phyloP scores from a whole-genome alignment of 2,797 vertebrate species.

The Cheirogaleus major region DNA sequence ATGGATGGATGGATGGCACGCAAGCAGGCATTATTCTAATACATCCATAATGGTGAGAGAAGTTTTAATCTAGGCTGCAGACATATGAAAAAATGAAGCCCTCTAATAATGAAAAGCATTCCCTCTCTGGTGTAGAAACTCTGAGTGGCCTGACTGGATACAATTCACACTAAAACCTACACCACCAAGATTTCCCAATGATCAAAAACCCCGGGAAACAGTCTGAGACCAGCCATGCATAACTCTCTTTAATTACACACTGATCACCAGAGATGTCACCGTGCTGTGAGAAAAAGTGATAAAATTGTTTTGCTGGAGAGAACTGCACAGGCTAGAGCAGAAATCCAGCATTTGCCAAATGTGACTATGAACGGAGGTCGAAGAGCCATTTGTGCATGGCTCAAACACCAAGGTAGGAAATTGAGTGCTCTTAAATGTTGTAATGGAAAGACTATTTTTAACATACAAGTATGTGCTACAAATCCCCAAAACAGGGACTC shows the following conservation, averaged over 20 bases:
- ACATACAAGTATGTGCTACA: not conserved
- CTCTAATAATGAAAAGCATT: not conserved
- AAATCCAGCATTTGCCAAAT: slow-evolving; percentile 34
- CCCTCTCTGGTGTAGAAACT: not conserved
- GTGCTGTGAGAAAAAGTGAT: not conserved
- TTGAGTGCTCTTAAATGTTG: not conserved
- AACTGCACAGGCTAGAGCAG: not conserved
- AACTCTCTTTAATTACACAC: not conserved
- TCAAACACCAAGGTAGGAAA: not conserved
- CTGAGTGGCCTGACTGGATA: not conserved
- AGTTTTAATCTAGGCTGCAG: not conserved
- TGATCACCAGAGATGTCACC: not conserved
- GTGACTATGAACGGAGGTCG: not conserved
- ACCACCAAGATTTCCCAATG: not conserved
- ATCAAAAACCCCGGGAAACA: not conserved
- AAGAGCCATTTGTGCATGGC: not conserved
- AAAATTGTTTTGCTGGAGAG: not conserved
- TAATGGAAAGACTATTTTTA: not conserved
- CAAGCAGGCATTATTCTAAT: not conserved
- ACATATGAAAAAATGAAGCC: not conserved
- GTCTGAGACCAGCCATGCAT: not conserved
- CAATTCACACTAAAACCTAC: not conserved
- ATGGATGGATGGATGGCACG: no score
- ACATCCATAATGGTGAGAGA: not conserved
- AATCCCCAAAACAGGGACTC: not conserved